Conservation (phyloP, 2,888 invertebrate species). For the Yponomeuta evonymella region DNA sequence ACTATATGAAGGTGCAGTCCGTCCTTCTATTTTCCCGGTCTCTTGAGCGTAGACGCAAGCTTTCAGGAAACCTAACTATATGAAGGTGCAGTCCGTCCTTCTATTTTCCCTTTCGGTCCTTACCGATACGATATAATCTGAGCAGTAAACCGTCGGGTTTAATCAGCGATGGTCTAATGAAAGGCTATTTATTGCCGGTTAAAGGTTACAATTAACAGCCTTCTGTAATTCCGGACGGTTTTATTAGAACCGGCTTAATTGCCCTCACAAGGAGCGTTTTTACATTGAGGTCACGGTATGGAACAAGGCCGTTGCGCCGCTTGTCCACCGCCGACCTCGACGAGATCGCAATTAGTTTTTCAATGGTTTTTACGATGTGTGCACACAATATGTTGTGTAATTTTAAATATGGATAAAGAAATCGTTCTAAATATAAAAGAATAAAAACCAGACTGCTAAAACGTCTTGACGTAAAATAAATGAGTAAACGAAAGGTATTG, state of each 20-base stretch:
- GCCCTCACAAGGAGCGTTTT: neutral
- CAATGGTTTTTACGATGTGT: too few relatives aligned
- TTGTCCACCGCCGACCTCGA: too few relatives aligned
- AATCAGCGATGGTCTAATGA: conserved; percentile 49
- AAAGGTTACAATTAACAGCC: conserved; percentile 52
- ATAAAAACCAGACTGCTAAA: too few relatives aligned
- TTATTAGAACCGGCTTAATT: conserved; percentile 17
- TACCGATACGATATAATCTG: conserved; percentile 21
- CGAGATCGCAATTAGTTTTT: too few relatives aligned
- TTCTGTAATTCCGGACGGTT: conserved; percentile 38
- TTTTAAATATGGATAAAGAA: too few relatives aligned
- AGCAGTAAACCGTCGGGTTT: conserved; percentile 31
- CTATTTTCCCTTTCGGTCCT: neutral
- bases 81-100: neutral
- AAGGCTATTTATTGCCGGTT: conserved; percentile 48
- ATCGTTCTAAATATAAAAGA: too few relatives aligned
- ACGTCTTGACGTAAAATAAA: too few relatives aligned
- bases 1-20: neutral
- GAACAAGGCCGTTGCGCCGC: neutral
- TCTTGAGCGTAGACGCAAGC: too few relatives aligned
- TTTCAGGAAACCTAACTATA: too few relatives aligned
- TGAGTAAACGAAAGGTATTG: too few relatives aligned
- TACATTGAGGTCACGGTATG: neutral
- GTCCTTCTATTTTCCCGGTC: neutral
- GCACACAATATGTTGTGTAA: too few relatives aligned